These are phyloP conservation scores for Cettia cetti DNA, from an alignment of 2,113 vertebrate species.

Conservation along the genomic window DNA sequence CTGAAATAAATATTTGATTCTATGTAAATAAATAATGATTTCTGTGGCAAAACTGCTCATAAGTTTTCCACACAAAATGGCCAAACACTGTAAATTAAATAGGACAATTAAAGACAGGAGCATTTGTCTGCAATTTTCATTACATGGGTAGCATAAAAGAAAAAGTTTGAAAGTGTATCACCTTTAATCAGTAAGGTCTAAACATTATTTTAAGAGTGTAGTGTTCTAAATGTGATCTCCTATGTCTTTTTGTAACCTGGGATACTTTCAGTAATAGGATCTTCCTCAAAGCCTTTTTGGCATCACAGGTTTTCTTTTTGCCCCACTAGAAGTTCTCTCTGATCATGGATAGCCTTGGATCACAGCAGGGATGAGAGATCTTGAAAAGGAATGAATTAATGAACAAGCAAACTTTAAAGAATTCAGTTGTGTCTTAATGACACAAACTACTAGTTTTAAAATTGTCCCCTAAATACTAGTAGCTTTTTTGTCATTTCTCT, in stretches of 20 bases:
- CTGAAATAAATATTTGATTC: not conserved
- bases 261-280: not conserved
- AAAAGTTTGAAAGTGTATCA: not conserved
- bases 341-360: constrained; percentile 38
- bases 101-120: not conserved
- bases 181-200: not conserved
- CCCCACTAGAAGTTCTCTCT: constrained; percentile 3
- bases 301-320: constrained; percentile 2
- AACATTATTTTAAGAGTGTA: not conserved
- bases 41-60: not conserved
- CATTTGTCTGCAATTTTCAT: not conserved
- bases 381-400: constrained; percentile 67
- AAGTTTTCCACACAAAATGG: not conserved
- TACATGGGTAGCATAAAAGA: not conserved
- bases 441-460: constrained; percentile 35
- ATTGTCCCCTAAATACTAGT: not conserved
- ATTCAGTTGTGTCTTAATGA: constrained; percentile 6
- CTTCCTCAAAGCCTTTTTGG: constrained; percentile 37
- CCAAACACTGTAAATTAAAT: not conserved
- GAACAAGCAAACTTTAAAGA: constrained; percentile 28
- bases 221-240: not conserved
- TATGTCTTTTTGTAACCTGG: not conserved
- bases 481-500: constrained; percentile 29
- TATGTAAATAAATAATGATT: not conserved
- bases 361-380: not conserved